These are phyloP conservation scores for Tupaia chinensis DNA, from an alignment of 2,113 vertebrate species.

Conservation along the genomic window DNA sequence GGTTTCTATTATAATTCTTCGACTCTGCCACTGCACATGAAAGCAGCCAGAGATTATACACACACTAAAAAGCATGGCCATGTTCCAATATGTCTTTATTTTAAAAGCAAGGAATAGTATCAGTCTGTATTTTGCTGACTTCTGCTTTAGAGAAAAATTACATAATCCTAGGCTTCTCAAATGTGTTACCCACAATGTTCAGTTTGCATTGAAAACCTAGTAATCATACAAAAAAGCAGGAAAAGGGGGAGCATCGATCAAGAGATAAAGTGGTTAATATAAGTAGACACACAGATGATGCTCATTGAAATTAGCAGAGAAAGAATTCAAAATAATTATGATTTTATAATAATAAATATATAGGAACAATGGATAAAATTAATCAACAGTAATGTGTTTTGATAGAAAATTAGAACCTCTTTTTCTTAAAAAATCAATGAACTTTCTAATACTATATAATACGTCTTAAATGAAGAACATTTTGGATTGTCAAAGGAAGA, in stretches of 20 bases:
- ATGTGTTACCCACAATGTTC: not conserved
- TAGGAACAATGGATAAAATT: not conserved
- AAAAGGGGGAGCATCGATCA: not conserved
- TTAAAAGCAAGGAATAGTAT: not conserved
- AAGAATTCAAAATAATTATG: not conserved
- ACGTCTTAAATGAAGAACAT: not conserved
- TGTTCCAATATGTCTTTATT: not conserved
- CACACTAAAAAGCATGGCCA: not conserved
- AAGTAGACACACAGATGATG: not conserved
- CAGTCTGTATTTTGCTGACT: not conserved
- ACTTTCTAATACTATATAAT: not conserved
- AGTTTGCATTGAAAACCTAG: not conserved
- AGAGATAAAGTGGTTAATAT: not conserved
- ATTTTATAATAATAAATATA: not conserved
- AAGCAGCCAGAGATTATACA: not conserved
- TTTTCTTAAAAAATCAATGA: not conserved
- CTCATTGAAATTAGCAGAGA: not conserved
- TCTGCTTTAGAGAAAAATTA: not conserved
- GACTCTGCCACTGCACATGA: not conserved
- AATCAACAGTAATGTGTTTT: not conserved
- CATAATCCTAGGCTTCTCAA: not conserved
- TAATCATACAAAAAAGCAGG: not conserved
- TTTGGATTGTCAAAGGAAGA: not conserved
- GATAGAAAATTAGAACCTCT: not conserved
- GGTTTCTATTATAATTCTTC: not conserved